Conservation (phyloP, 2,797 vertebrate genomes). For the Myotis vivesi region DNA sequence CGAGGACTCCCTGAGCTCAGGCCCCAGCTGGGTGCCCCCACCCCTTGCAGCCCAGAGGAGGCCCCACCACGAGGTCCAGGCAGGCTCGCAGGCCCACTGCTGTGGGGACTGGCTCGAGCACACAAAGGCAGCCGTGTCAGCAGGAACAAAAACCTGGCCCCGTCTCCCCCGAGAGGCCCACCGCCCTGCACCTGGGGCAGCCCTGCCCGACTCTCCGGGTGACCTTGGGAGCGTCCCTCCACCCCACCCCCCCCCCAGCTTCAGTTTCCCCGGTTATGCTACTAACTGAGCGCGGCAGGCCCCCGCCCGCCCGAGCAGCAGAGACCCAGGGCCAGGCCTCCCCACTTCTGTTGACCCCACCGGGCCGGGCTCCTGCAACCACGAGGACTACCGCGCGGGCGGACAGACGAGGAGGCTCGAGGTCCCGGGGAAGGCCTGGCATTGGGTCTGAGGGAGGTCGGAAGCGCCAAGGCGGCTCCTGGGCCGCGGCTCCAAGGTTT, state of each 20-base stretch:
- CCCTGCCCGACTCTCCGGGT: background rate
- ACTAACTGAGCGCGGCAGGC: fast-evolving
- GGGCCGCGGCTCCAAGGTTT: background rate
- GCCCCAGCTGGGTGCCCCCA: background rate
- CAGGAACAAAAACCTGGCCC: background rate
- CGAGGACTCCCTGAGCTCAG: fast-evolving
- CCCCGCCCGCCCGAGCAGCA: background rate
- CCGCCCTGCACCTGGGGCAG: background rate
- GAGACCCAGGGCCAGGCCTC: fast-evolving
- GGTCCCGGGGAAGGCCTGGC: background rate
- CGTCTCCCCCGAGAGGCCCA: fast-evolving
- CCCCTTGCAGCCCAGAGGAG: background rate
- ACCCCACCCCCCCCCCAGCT: background rate
- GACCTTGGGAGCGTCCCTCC: conserved; percentile 41
- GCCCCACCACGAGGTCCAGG: background rate
- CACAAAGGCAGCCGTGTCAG: conserved; percentile 58
- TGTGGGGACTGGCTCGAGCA: background rate
- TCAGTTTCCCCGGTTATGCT: background rate
- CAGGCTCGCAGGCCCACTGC: background rate
- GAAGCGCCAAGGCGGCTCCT: background rate
- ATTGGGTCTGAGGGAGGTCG: background rate
- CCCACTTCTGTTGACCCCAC: background rate
- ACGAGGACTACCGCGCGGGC: background rate
- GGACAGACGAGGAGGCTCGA: too few relatives aligned
- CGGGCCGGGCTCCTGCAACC: fast-evolving